Evolutionary conservation across 37 sponge, comb jelly and placozoan genomes (phyloP).

Genomic region (Corticium candelabrum): DNA sequence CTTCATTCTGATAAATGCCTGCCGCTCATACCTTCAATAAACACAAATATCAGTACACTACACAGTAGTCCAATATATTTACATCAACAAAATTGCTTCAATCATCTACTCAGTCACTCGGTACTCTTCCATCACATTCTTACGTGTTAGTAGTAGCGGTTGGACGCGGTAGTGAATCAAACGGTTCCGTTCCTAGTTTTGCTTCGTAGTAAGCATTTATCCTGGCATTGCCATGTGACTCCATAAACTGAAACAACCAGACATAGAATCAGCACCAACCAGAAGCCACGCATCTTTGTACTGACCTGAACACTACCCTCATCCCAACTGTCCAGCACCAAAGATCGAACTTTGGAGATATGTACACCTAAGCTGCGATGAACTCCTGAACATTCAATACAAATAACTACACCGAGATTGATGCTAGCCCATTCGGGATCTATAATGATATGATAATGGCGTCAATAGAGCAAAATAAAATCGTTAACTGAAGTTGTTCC

Average conservation of each 20-base stretch:
- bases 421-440: slow-evolving; percentile 86
- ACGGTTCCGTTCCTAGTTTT: slow-evolving; percentile 28
- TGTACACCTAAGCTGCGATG: slow-evolving; percentile 80
- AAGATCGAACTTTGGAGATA: slow-evolving; percentile 75
- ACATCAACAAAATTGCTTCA: too few relatives aligned
- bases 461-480: too few relatives aligned
- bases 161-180: too few relatives aligned
- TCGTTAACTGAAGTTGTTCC: too few relatives aligned
- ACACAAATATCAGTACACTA: not conserved
- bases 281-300: not conserved
- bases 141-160: not conserved
- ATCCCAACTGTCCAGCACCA: slow-evolving; percentile 75
- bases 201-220: slow-evolving; percentile 63
- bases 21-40: not conserved
- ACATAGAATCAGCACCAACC: not conserved
- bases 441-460: slow-evolving; percentile 9
- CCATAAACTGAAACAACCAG: slow-evolving; percentile 49
- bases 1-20: not conserved
- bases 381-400: slow-evolving; percentile 80
- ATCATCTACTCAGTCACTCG: not conserved
- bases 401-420: slow-evolving; percentile 75
- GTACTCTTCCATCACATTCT: too few relatives aligned
- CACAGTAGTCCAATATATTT: not conserved
- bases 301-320: slow-evolving; percentile 40
- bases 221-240: slow-evolving; percentile 59